Percentiles rank a stretch among this genome's conserved stretches.
Conservation (phyloP, 2,888 invertebrate genomes). For the Deilephila porcellus region DNA sequence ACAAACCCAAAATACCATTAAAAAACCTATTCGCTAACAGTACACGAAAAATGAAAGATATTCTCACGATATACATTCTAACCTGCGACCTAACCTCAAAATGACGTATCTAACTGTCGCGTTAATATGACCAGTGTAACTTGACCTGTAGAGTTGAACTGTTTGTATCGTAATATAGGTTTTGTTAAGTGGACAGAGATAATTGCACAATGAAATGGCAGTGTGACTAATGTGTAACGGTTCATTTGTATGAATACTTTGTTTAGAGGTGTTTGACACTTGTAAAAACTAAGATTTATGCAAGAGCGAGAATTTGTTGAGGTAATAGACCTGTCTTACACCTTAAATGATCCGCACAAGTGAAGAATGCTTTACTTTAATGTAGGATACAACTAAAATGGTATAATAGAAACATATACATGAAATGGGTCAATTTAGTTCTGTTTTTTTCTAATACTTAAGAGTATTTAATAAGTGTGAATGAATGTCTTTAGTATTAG, state of each 20-base stretch:
- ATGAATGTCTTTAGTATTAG: no score
- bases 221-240: constrained; percentile 73
- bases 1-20: constrained; percentile 36
- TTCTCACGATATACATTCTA: constrained; percentile 74
- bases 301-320: not conserved
- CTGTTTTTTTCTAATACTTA: no score
- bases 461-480: no score
- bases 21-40: constrained; percentile 40
- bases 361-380: no score
- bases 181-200: constrained; percentile 57
- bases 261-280: constrained; percentile 44
- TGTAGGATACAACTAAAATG: no score
- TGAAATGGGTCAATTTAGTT: no score
- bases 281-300: constrained; percentile 11
- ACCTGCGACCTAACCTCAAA: constrained; percentile 72
- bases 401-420: no score
- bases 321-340: no score
- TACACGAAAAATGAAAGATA: constrained; percentile 48
- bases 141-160: constrained; percentile 41
- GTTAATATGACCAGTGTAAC: constrained; percentile 46
- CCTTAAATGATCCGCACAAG: no score
- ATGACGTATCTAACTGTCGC: constrained; percentile 35
- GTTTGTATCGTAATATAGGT: constrained; percentile 37
- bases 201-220: constrained; percentile 70
- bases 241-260: constrained; percentile 49